Conservation (phyloP, 1,140 invertebrate genomes). For the Lasaia peninsularis region DNA sequence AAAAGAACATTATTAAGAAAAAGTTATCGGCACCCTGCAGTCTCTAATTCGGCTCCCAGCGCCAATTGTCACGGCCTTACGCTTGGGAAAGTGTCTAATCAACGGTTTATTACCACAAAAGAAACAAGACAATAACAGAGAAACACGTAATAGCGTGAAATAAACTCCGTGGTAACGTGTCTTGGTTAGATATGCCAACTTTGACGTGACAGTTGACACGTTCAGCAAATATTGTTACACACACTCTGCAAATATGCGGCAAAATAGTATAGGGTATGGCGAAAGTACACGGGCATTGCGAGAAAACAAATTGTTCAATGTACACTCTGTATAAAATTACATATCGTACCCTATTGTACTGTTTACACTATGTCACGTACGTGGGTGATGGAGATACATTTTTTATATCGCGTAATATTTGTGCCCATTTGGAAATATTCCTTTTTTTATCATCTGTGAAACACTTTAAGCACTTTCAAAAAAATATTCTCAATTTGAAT, state of each 20-base stretch:
- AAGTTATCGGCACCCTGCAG: conserved; percentile 48
- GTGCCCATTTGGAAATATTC: not conserved
- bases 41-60: conserved; percentile 36
- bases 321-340: conserved; percentile 61
- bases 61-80: conserved; percentile 41
- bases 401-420: conserved; percentile 13
- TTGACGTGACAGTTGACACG: conserved; percentile 63
- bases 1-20: conserved; percentile 3
- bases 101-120: conserved; percentile 62
- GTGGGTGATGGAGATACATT: conserved; percentile 19
- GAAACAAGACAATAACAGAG: conserved; percentile 60
- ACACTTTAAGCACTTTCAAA: not conserved
- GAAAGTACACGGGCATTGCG: conserved; percentile 49
- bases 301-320: conserved; percentile 49
- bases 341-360: conserved; percentile 44
- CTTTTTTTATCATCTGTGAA: not conserved
- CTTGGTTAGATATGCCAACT: conserved; percentile 60
- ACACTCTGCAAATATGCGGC: conserved; percentile 63
- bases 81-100: conserved; percentile 44
- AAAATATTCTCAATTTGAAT: too few species aligned
- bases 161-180: conserved; percentile 54
- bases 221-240: conserved; percentile 72
- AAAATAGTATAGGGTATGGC: conserved; percentile 53
- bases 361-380: conserved; percentile 43
- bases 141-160: conserved; percentile 65